phyloP scores from a whole-genome alignment of 2,888 invertebrate species.

The Pterostichus madidus region DNA sequence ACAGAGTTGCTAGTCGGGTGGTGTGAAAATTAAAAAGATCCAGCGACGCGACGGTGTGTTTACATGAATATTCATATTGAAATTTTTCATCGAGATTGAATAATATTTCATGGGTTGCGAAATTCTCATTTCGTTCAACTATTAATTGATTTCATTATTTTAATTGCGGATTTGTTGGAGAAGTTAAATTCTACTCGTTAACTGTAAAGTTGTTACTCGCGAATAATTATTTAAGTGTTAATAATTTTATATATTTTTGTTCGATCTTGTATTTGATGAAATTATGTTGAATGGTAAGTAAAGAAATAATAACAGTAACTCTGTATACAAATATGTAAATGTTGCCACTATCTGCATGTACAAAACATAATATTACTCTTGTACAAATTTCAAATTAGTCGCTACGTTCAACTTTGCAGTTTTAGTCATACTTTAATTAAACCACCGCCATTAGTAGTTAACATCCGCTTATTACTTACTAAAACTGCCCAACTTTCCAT shows the following conservation, averaged over 20 bases:
- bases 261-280: too few species aligned
- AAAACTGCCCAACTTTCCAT: constrained; percentile 9
- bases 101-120: constrained; percentile 7
- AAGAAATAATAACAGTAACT: too few species aligned
- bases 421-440: neutral
- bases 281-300: too few species aligned
- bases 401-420: neutral
- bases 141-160: constrained; percentile 46
- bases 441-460: constrained; percentile 33
- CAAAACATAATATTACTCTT: neutral
- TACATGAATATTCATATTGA: constrained; percentile 34
- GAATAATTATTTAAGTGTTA: constrained; percentile 26
- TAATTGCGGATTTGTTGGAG: neutral
- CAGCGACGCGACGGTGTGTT: neutral
- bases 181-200: constrained; percentile 21
- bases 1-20: constrained; percentile 17
- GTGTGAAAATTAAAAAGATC: constrained; percentile 20
- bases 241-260: neutral
- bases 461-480: constrained; percentile 16
- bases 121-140: constrained; percentile 4
- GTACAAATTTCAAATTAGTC: constrained; percentile 28
- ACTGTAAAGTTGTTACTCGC: neutral
- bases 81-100: constrained; percentile 26
- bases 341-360: neutral
- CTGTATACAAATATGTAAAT: constrained; percentile 1